Evolutionary conservation across 2,888 invertebrate genomes (phyloP), one percentile per base, ranked within the genome.

Genomic region (Eupithecia subfuscata): DNA sequence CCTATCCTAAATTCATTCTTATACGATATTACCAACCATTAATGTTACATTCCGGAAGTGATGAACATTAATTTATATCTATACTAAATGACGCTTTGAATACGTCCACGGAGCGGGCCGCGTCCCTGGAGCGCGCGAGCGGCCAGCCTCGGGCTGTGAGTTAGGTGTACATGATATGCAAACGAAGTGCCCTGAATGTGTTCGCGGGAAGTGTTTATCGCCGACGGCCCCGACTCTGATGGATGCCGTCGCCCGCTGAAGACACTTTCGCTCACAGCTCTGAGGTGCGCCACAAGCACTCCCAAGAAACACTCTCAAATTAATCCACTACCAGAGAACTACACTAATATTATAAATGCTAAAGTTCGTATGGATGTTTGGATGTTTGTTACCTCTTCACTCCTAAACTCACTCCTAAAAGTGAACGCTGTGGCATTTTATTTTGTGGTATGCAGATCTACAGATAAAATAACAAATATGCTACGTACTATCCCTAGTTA

Each of bases 151-250:
- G 16, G 48, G 48, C 48, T 7, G 48, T 48, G 48, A 18, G 18
- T 48, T 48, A 45, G 48, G 48, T 48, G 7, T 7, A 48, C 48
- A 18, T 48, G 48, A 48, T 16, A 45, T 48, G 48, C 48, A 48
- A 76, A 73, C 68, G 4, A 71, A 71, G 64, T 69, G 76, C 64
- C 71, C 76, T 74, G 71, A 63, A 74, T 76, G 52, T 52, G 73
- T 69, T 56, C 22, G 37, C 52, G 9, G 52, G 65, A 40, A 64
- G 8, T 43, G 74, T 76, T 74, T 71, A 76, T 76, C 52, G 14
- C 60, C 40, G 75, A 70, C 45, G 56, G 56, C 25, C 60, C 22
- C 25, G 60, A 12, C 60, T 4, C 22, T n/a, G 22, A 25, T 6
- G 60, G 25, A 25, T 14, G 25, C 48, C 2, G 48, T 18, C 18